Evolutionary conservation across 2,113 vertebrate genomes (phyloP), one percentile per base, ranked within the genome.

Genomic region (Solea solea): DNA sequence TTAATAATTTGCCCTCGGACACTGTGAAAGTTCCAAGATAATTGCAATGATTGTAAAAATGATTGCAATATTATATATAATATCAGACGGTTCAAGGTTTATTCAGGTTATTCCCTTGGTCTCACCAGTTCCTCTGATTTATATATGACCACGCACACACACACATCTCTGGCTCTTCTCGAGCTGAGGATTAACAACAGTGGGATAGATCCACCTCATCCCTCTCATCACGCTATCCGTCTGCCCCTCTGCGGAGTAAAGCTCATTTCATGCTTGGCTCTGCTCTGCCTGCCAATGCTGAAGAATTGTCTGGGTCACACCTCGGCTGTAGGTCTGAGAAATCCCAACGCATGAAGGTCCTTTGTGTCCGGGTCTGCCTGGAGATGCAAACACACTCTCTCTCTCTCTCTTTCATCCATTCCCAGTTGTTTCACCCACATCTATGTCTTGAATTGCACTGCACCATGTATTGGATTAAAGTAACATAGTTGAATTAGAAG

Each of bases 211-310:
- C 66, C 63, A 61, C 72, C 79, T 77, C 78, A 39, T 72, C 61
- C 59, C 70, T 69, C 64, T 80, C 69, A 65, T 75, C 64, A n/a
- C 13, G 1, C 40, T 60, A 69, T 71, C 73, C 34, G 42, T 39
- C 77, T 53, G 54, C 68, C 78, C 84, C 69, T 72, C 53, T 28
- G 57, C 62, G 76, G 66, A 41, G 51, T 51, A 73, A 84, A 85
- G 65, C 74, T 89, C 68, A 84, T 87, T 90, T 86, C 87, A 87
- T 75, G 83, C 80, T 60, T 53, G 49, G 34, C 34, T 34, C 34
- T 34, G 14, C 52, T 78, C 62, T 85, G 63, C 3, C 67, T 76
- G 69, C 67, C 64, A 42, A 16, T 4, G 59, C 34, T 41, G 72
- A 2, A 16, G 68, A 60, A 74, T 48, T 55, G 76, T 57, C 2